Percentiles rank a stretch among this genome's conserved stretches.
phyloP scores from a whole-genome alignment of 2,888 invertebrate genomes.

The Phyto melanocephala region DNA sequence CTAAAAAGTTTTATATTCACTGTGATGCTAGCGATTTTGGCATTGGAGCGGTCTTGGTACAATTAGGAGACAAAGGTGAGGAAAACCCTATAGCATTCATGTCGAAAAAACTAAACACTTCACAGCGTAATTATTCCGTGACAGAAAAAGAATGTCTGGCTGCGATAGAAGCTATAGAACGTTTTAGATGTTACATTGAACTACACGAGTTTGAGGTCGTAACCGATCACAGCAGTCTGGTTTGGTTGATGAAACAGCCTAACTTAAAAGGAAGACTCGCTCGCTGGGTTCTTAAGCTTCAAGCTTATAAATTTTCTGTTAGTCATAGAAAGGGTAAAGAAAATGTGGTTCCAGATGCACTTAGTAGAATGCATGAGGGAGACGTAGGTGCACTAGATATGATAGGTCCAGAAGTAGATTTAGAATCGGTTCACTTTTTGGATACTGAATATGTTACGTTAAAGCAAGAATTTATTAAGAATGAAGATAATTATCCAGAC shows the following conservation, averaged over 20 bases:
- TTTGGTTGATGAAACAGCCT: conserved; percentile 15
- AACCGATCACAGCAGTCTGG: neutral
- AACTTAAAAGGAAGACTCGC: conserved; percentile 10
- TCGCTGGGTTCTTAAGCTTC: conserved; percentile 2
- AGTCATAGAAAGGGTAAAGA: conserved; percentile 25
- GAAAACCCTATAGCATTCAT: conserved; percentile 15
- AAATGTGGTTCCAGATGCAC: conserved; percentile 12
- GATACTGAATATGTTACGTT: neutral
- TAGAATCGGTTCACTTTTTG: conserved; percentile 2
- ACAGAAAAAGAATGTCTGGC: neutral
- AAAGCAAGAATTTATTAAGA: neutral
- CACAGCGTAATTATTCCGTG: conserved; percentile 18
- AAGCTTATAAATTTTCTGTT: neutral
- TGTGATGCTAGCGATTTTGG: conserved; percentile 28
- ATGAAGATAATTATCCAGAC: neutral
- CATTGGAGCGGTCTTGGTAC: conserved; percentile 31
- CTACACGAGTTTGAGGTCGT: conserved; percentile 1
- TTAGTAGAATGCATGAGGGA: neutral
- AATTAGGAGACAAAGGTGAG: neutral
- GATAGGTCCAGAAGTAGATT: conserved; percentile 9
- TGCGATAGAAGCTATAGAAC: conserved; percentile 40
- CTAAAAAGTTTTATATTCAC: conserved; percentile 19
- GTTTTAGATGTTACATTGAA: conserved; percentile 55
- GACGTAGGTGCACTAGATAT: conserved; percentile 13
- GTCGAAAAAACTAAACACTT: conserved; percentile 1